phyloP scores from a whole-genome alignment of 2,797 vertebrate genomes.

The Jordanella pulchra region DNA sequence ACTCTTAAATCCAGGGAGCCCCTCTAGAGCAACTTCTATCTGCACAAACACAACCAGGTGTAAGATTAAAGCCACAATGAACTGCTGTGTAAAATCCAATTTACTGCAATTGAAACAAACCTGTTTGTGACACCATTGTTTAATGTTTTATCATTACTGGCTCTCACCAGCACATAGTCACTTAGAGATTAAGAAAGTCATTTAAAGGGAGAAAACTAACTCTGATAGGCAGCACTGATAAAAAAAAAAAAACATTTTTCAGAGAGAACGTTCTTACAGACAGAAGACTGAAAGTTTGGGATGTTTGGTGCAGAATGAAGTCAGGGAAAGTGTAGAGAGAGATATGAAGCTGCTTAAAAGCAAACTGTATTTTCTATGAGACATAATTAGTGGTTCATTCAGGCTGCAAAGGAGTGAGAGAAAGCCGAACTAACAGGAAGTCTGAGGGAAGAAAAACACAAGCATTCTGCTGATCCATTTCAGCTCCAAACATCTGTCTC shows the following conservation, averaged over 20 bases:
- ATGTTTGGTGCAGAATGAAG: too few species aligned
- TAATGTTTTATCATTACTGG: neutral
- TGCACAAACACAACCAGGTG: constrained; percentile 57
- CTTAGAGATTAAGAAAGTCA: too few species aligned
- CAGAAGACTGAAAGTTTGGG: too few species aligned
- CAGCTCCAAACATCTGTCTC: neutral
- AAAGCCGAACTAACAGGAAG: neutral
- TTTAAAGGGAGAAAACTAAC: too few species aligned
- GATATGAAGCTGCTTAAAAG: neutral
- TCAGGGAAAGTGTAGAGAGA: too few species aligned
- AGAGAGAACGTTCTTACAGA: too few species aligned
- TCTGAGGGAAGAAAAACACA: neutral
- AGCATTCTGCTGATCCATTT: neutral
- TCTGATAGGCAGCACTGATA: too few species aligned
- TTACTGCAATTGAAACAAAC: neutral
- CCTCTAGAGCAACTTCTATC: constrained; percentile 86
- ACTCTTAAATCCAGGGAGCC: constrained; percentile 87
- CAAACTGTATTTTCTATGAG: neutral
- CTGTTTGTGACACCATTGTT: neutral
- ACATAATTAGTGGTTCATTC: neutral
- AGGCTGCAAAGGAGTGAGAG: neutral
- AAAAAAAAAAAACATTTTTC: too few species aligned
- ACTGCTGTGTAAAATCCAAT: neutral
- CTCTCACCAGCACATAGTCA: neutral
- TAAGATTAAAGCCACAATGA: constrained; percentile 7